Evolutionary conservation across 92 coral and sea anemone genomes (phyloP).

Genomic region (Umimayanthus chanpuru): DNA sequence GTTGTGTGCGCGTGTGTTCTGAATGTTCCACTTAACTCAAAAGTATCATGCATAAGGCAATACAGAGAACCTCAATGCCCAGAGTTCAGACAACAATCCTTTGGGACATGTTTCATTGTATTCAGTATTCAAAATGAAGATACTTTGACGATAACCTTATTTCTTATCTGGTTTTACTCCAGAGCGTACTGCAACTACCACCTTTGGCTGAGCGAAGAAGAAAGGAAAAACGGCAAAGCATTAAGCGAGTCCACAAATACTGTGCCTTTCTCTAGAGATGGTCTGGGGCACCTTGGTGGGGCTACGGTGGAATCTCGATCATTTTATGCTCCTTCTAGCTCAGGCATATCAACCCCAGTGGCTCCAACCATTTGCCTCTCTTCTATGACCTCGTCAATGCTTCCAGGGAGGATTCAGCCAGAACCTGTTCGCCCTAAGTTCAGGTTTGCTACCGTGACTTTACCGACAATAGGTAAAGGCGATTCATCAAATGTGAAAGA

Average conservation of each 20-base stretch:
- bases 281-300: background rate
- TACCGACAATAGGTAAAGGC: background rate
- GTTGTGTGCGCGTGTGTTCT: too few species aligned
- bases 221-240: background rate
- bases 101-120: background rate
- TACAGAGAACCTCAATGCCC: background rate
- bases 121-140: background rate
- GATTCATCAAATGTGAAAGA: background rate
- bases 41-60: background rate
- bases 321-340: background rate
- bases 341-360: background rate
- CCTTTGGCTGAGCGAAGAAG: slow-evolving; percentile 5
- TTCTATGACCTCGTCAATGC: background rate
- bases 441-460: slow-evolving; percentile 26
- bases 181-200: slow-evolving; percentile 24
- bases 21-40: too few species aligned
- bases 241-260: background rate
- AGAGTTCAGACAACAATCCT: background rate
- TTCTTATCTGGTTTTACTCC: background rate
- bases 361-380: slow-evolving; percentile 13
- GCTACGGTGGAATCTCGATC: background rate
- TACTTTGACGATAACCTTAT: background rate
- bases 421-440: slow-evolving; percentile 4
- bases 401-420: background rate
- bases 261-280: background rate